Conservation (phyloP, 2,113 vertebrate species). For the Cinclus mexicanus region DNA sequence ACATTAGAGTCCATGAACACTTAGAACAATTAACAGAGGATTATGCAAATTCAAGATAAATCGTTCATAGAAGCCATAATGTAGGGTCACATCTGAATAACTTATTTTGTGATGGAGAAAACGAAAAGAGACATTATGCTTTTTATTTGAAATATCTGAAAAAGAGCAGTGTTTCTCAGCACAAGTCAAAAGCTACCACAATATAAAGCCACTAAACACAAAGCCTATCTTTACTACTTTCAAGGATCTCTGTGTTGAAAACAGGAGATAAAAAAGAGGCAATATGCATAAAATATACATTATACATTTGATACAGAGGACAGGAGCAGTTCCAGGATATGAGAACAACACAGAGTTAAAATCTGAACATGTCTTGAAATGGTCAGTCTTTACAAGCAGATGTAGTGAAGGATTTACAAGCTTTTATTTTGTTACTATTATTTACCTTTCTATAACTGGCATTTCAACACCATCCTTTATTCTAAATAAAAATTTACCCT, state of each 20-base stretch:
- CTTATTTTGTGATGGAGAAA: not conserved
- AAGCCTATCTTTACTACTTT: not conserved
- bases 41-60: not conserved
- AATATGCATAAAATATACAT: rapidly evolving
- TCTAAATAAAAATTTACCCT: not conserved
- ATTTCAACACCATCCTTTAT: not conserved
- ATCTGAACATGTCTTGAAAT: not conserved
- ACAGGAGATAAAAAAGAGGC: not conserved
- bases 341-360: not conserved
- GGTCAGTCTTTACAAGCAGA: not conserved
- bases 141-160: not conserved
- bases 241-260: not conserved
- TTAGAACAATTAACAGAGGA: not conserved
- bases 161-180: not conserved
- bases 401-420: not conserved
- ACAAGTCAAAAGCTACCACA: not conserved
- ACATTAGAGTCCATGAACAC: not conserved
- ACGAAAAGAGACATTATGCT: not conserved
- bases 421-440: not conserved
- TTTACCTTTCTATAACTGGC: not conserved
- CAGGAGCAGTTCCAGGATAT: not conserved
- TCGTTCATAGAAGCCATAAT: not conserved
- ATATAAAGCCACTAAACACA: not conserved
- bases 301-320: not conserved
- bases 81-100: not conserved